Conservation (phyloP, 2,888 invertebrate genomes). For the Synergus laeviventris region DNA sequence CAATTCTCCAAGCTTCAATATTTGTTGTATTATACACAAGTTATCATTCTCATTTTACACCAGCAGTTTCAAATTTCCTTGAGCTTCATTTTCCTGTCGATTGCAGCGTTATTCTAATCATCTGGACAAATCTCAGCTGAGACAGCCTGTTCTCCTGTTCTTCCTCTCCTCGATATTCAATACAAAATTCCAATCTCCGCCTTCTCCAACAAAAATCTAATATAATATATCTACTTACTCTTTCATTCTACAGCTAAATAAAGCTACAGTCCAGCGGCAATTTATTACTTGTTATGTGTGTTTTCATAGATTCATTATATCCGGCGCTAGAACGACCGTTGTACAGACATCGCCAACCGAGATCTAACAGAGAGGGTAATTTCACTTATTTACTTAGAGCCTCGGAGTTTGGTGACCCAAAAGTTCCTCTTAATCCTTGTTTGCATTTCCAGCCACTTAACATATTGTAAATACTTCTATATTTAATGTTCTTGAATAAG, state of each 20-base stretch:
- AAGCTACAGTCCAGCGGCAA: slow-evolving; percentile 46
- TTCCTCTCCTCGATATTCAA: neutral
- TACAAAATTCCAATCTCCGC: neutral
- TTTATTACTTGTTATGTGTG: slow-evolving; percentile 52
- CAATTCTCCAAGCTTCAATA: neutral
- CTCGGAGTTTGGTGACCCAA: neutral
- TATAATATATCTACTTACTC: slow-evolving; percentile 36
- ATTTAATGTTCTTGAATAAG: neutral
- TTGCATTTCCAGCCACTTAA: neutral
- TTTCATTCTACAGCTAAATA: slow-evolving; percentile 52
- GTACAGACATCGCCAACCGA: slow-evolving; percentile 77
- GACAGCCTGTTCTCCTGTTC: neutral
- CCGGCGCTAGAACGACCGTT: slow-evolving; percentile 76
- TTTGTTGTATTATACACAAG: neutral
- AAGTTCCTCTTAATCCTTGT: neutral
- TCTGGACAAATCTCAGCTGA: neutral
- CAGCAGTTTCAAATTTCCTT: neutral
- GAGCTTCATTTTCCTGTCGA: neutral
- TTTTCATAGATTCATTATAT: slow-evolving; percentile 78
- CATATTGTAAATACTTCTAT: slow-evolving; percentile 1
- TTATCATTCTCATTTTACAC: neutral
- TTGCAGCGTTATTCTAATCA: neutral
- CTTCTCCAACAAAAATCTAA: neutral
- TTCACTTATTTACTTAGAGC: slow-evolving; percentile 13
- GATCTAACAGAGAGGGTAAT: slow-evolving; percentile 79